Percentiles rank a stretch among this genome's conserved stretches.
These are phyloP conservation scores for Oreochromis aureus DNA, from an alignment of 2,113 vertebrate genomes.

Conservation along the genomic window DNA sequence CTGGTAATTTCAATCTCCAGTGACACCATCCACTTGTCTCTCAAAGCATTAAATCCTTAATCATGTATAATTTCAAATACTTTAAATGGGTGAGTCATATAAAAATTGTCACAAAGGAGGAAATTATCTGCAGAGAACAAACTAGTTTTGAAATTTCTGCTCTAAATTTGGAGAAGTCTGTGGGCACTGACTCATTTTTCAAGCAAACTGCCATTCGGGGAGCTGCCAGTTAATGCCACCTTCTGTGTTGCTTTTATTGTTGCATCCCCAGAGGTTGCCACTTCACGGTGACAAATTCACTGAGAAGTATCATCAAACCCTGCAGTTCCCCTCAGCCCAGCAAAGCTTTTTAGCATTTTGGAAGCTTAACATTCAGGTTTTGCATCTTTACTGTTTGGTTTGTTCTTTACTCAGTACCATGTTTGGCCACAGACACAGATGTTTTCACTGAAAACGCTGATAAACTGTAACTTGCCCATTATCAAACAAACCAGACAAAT, in stretches of 20 bases:
- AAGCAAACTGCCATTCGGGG: neutral
- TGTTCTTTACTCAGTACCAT: neutral
- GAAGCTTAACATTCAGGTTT: neutral
- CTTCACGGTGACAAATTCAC: neutral
- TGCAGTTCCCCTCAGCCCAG: neutral
- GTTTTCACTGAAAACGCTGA: neutral
- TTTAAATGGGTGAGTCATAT: neutral
- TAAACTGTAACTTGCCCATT: neutral
- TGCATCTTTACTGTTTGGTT: neutral
- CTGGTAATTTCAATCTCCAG: neutral
- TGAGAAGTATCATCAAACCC: neutral
- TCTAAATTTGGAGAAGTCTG: neutral
- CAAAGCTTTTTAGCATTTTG: neutral
- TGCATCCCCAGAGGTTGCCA: neutral
- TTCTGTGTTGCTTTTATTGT: neutral
- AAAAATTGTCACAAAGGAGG: rapidly evolving
- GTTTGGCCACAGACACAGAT: neutral
- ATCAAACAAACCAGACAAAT: neutral
- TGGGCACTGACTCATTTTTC: neutral
- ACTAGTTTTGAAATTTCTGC: neutral
- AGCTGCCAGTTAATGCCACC: neutral
- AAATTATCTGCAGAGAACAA: neutral
- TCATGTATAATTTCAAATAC: neutral
- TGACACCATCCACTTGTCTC: neutral
- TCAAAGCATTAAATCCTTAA: neutral